Percentiles rank a stretch among this genome's conserved stretches.
phyloP scores from a whole-genome alignment of 2,888 invertebrate genomes.

The Stenchaetothrips biformis region DNA sequence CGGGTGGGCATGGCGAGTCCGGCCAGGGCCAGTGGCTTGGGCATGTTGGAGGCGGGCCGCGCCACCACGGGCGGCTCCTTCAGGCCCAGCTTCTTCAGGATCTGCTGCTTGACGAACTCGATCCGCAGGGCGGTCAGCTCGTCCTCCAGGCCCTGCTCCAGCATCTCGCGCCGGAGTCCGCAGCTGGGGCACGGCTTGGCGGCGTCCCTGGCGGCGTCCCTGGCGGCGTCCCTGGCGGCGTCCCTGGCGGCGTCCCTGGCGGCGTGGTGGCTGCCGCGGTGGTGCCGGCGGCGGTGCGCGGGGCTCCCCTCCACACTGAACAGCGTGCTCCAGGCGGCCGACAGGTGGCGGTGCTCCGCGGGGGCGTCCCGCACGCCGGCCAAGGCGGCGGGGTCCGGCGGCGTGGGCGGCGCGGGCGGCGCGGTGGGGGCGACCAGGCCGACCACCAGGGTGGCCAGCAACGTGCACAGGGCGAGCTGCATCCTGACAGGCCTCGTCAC shows the following conservation, averaged over 20 bases:
- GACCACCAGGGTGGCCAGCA: background rate
- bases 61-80: conserved; percentile 63
- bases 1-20: conserved; percentile 43
- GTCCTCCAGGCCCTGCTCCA: conserved; percentile 34
- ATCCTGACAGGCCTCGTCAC: background rate
- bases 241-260: too few species aligned
- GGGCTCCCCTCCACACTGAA: background rate
- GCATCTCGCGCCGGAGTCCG: conserved; percentile 27
- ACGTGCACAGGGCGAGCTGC: background rate
- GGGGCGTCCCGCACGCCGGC: background rate
- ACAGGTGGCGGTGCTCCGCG: conserved; percentile 3
- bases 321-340: conserved; percentile 14
- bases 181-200: conserved; percentile 33
- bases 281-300: background rate
- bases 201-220: too few species aligned
- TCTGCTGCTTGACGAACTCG: conserved; percentile 79
- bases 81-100: conserved; percentile 70
- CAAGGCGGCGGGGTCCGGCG: background rate
- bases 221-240: background rate
- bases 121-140: conserved; percentile 64
- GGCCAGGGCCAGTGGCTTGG: conserved; percentile 70
- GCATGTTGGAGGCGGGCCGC: conserved; percentile 59
- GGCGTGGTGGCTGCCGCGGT: background rate
- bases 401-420: background rate
- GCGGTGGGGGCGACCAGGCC: background rate